Evolutionary conservation across 2,888 invertebrate genomes (phyloP).

Genomic region (Mylabris sibirica): DNA sequence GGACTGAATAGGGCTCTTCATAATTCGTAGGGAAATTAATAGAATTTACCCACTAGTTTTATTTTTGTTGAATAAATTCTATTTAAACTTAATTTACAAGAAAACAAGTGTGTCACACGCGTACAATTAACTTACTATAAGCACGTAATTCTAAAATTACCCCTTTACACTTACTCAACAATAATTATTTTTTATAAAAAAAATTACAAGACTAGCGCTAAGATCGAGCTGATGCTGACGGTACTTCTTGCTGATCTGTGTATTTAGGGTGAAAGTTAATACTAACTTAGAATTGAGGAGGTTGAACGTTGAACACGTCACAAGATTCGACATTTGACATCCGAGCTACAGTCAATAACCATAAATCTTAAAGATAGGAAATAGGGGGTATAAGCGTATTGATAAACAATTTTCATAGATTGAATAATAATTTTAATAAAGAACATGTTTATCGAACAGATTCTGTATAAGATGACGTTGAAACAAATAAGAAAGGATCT

Average conservation of each 20-base stretch:
- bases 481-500: too few relatives aligned
- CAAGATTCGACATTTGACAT: background rate
- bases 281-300: background rate
- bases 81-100: background rate
- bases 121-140: background rate
- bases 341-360: background rate
- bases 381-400: too few relatives aligned
- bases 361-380: background rate
- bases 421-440: too few relatives aligned
- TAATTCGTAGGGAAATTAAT: background rate
- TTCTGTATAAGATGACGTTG: too few relatives aligned
- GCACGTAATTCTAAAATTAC: conserved; percentile 8
- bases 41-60: background rate
- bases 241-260: background rate
- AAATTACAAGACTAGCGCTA: too few relatives aligned
- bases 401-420: too few relatives aligned
- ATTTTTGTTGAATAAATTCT: background rate
- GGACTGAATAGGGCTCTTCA: background rate
- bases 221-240: too few relatives aligned
- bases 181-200: background rate
- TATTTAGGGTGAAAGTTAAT: background rate
- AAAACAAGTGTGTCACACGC: background rate
- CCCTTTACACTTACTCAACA: background rate
- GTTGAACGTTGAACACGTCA: background rate
- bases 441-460: too few relatives aligned